Evolutionary conservation across 2,797 vertebrate genomes (phyloP), one percentile per base, ranked within the genome.

Genomic region (Leptatherina wallacei): DNA sequence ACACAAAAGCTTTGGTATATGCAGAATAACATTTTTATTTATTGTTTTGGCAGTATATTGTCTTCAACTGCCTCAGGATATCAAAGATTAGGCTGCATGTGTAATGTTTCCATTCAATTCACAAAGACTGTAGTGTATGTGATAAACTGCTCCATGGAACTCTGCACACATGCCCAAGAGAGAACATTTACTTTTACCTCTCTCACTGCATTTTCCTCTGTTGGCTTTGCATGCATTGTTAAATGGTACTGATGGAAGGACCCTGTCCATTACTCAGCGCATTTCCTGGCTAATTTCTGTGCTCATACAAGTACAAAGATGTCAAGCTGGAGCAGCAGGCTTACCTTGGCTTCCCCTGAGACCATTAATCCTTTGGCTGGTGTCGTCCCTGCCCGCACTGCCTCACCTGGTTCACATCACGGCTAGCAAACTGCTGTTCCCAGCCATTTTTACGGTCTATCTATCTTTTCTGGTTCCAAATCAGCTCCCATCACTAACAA

Each of bases 241-340:
- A 93, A 93, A 92, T 92, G 92, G 93, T 93, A 93, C 90, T 92
- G 93, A 94, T 94, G 90, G 89, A 92, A 87, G 88, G 58, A 59
- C 75, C 85, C 74, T 82, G 88, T 84, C 90, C 94, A 94, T 94
- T 94, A 94, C 90, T 94, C 92, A 93, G 88, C 16, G 79, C 88
- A 86, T 93, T 92, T 89, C 91, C 85, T 91, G 92, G 93, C 92
- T 95, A 94, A 95, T 95, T 95, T 95, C 92, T 93, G 89, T 94
- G 91, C 93, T 94, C 94, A 94, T 94, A 94, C 95, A 93, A 94
- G 93, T 94, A 93, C 94, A 94, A 91, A 94, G 94, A 94, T 94
- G 95, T 95, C 94, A 94, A 92, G 89, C 90, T 77, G 90, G 90
- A 93, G 92, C 93, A 88, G 91, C 79, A 85, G 88, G 91, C 94